Base-by-base conservation (phyloP, 2,888 invertebrate species). In the Dione juno region DNA sequence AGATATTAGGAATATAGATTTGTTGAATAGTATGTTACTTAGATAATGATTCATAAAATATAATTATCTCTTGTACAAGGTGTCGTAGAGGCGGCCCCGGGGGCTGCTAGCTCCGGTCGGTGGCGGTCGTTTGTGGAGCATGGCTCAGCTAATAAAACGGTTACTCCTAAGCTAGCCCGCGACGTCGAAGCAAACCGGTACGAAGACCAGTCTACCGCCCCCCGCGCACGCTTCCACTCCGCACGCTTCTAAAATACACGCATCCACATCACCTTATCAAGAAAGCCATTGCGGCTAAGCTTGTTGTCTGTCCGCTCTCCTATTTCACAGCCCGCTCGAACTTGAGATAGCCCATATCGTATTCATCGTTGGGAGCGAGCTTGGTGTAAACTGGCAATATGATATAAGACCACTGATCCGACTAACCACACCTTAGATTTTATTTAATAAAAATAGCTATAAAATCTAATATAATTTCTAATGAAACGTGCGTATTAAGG, bases 91-190 rank as follows among this genome's bases (percentile, higher is more conserved):
- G 78, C 80, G 75, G 79, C 74, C 78, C 80, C 50, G 70, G 81
- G 82, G 84, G 85, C 80, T 83, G 79, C 78, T 76, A 77, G 77
- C 79, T 78, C 74, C 78, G 78, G 78, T 78, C 81, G 80, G 86
- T 84, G 84, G 87, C 84, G 79, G 82, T 87, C 84, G 85, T 92
- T 92, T 88, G 90, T 91, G 85, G 91, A 91, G 87, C 91, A 90
- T 85, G 81, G 88, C 88, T 87, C 83, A 84, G 86, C 89, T 91
- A 90, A 89, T 92, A 90, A 92, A 92, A 93, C 93, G 88, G 91
- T 92, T 90, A 89, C 88, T 87, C 87, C 88, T 89, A 88, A 80
- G 78, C 78, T 74, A 86, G 84, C 83, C 82, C 79, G 79, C 86
- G 85, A 86, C 84, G 88, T 84, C 81, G 88, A 88, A 81, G 84